A percentile compares a stretch with the other conserved stretches of the same genome.
phyloP scores from a whole-genome alignment of 2,113 vertebrate species.

The Bujurquina vittata region DNA sequence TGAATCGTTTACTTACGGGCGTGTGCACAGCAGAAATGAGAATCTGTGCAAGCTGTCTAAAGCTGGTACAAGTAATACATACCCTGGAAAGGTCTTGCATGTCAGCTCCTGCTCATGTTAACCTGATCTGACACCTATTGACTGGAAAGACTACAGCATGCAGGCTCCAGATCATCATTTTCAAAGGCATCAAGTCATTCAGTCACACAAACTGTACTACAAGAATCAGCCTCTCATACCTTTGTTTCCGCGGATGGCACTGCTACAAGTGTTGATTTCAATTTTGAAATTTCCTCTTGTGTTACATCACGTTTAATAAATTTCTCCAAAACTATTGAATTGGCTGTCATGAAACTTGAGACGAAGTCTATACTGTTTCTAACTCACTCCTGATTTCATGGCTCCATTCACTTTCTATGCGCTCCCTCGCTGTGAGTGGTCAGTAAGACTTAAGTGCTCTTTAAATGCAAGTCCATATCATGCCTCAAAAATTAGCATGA shows the following conservation, averaged over 20 bases:
- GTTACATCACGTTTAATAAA: not conserved
- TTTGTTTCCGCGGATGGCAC: not conserved
- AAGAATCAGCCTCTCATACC: not conserved
- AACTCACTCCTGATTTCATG: not conserved
- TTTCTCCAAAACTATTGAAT: not conserved
- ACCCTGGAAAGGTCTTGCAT: not conserved
- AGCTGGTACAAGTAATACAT: not conserved
- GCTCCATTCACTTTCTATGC: not conserved
- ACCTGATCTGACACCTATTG: not conserved
- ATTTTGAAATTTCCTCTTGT: not conserved
- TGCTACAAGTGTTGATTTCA: not conserved
- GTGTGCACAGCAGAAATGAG: not conserved
- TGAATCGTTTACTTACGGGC: not conserved
- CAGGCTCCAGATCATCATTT: not conserved
- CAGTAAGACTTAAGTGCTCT: not conserved
- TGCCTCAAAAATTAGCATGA: not conserved
- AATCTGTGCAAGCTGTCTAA: accelerated
- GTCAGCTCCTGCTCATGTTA: not conserved
- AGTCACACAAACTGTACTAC: not conserved
- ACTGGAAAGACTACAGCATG: not conserved
- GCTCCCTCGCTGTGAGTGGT: not conserved
- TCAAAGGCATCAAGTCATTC: not conserved
- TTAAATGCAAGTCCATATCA: not conserved
- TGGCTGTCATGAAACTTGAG: not conserved
- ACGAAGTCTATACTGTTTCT: not conserved